phyloP scores from a whole-genome alignment of 2,797 vertebrate species.

The Psittacula derbiana region DNA sequence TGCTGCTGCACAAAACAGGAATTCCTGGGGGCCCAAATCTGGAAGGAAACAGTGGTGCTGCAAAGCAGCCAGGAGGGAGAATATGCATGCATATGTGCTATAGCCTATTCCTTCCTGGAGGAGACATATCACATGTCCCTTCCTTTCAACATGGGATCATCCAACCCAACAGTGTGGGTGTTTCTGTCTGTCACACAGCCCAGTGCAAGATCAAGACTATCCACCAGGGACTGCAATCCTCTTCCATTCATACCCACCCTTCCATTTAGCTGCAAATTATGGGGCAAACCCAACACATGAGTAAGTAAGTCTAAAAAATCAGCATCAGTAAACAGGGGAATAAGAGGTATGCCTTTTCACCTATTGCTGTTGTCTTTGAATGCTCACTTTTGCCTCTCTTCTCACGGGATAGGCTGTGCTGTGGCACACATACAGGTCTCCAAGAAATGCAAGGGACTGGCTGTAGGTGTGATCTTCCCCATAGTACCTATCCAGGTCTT shows the following conservation, averaged over 20 bases:
- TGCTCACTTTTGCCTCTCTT: not conserved
- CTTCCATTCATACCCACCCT: not conserved
- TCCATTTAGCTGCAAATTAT: not conserved
- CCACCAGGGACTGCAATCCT: not conserved
- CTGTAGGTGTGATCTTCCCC: not conserved
- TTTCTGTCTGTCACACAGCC: not conserved
- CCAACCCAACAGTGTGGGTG: not conserved
- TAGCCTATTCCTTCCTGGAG: not conserved
- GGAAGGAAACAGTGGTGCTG: not conserved
- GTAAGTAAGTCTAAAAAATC: not conserved
- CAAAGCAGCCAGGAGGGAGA: not conserved
- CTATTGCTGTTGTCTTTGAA: not conserved
- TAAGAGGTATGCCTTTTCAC: not conserved
- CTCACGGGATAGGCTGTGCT: not conserved
- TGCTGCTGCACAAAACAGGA: not conserved
- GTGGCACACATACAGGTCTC: fast-evolving
- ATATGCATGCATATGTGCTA: not conserved
- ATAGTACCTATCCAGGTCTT: not conserved
- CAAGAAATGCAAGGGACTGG: not conserved
- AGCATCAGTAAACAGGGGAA: not conserved
- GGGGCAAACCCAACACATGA: not conserved
- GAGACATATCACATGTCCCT: not conserved
- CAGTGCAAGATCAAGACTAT: not conserved
- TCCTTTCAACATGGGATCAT: not conserved
- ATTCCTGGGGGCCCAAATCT: not conserved